Base-by-base conservation (phyloP, 2,888 invertebrate species). In the Protophormia terraenovae region DNA sequence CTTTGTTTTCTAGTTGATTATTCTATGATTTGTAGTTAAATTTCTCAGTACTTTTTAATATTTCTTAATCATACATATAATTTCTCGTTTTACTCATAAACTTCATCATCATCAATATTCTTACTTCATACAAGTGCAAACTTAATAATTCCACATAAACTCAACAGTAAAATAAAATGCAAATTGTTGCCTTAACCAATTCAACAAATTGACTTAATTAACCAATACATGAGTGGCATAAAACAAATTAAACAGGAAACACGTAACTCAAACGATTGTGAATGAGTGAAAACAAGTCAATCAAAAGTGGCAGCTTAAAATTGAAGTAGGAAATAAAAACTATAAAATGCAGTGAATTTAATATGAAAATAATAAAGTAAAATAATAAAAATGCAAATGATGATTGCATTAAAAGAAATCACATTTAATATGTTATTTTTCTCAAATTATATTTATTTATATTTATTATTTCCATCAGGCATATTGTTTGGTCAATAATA, bases 351-450 rank as follows among this genome's bases (percentile, higher is more conserved):
- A 29, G 41, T 16, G 5, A 58, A 47, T 77, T 77, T 12, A 77
- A 58, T 32, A 22, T 55, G 27, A 47, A 58, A 69, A 35, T 47
- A 60, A 47, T 10, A n/a, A n/a, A n/a, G 12, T 78, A 8, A 47
- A 47, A 24, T 78, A 47, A 60, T 60, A 47, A 35, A 78, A 69
- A 58, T 77, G 58, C 47, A 60, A 69, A 69, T 69, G 14, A 14
- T 32, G 27, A 60, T 58, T 77, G 45, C 5, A 32, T 55, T 29
- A 47, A 75, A 58, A 12, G 3, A 58, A 67, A 45, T 77, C 35
- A 47, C 67, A 41, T 67, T 77, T 35, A 16, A 14, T 29, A 3
- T 19, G 14, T 53, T 35, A 22, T 53, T 29, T 3, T 29, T 53
- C 41, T 14, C 10, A n/a, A n/a, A n/a, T n/a, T n/a, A n/a, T n/a